phyloP scores from a whole-genome alignment of 2,888 invertebrate species.

The Cantharis nigra region DNA sequence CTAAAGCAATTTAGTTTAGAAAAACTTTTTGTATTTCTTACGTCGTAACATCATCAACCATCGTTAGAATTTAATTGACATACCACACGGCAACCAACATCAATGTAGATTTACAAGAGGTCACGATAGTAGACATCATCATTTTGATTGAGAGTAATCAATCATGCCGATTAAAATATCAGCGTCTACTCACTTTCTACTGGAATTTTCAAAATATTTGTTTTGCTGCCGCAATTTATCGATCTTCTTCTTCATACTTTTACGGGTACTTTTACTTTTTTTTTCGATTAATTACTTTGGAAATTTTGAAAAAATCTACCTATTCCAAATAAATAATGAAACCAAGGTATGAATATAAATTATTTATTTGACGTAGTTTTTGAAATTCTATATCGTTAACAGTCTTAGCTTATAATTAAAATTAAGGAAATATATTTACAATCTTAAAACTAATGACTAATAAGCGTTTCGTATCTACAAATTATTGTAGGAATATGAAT shows the following conservation, averaged over 20 bases:
- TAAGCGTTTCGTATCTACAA: slow-evolving; percentile 46
- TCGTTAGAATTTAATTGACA: background rate
- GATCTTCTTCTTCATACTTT: background rate
- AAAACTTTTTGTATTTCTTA: background rate
- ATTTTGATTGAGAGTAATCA: background rate
- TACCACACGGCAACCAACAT: background rate
- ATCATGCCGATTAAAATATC: background rate
- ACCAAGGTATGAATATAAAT: slow-evolving; percentile 25
- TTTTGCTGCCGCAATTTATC: background rate
- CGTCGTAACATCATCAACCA: background rate
- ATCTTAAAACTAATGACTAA: slow-evolving; percentile 54
- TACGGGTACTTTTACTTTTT: too few relatives aligned
- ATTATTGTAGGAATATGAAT: slow-evolving; percentile 9
- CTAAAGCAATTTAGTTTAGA: background rate
- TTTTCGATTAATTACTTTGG: background rate
- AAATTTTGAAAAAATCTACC: background rate
- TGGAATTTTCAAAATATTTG: background rate
- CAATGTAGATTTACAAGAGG: background rate
- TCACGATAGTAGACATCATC: background rate
- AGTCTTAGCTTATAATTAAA: slow-evolving; percentile 49
- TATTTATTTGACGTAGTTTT: slow-evolving; percentile 30
- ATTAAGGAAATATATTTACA: slow-evolving; percentile 44
- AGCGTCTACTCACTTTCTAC: background rate
- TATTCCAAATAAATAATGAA: background rate
- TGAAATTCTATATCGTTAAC: slow-evolving; percentile 49